Evolutionary conservation across 2,113 vertebrate genomes (phyloP).

Genomic region (Scomber colias): DNA sequence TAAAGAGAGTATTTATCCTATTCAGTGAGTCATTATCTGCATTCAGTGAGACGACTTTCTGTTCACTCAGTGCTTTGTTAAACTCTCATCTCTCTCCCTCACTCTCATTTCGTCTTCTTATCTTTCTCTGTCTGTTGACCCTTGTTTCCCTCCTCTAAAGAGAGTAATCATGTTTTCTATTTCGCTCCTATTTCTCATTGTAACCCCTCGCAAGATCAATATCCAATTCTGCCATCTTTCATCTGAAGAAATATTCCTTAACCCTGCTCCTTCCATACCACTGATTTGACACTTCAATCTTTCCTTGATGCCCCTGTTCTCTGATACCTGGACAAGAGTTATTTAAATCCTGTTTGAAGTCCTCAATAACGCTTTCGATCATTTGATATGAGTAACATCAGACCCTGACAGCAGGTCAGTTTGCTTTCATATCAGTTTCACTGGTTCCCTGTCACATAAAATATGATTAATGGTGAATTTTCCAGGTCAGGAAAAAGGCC

Average conservation of each 20-base stretch:
- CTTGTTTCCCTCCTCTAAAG: not conserved
- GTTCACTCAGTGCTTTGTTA: not conserved
- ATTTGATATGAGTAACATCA: slow-evolving; percentile 2
- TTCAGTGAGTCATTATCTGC: slow-evolving; percentile 21
- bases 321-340: not conserved
- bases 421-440: not conserved
- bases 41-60: not conserved
- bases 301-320: not conserved
- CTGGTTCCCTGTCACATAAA: not conserved
- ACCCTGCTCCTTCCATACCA: not conserved
- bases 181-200: slow-evolving; percentile 36
- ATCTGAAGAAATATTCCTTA: slow-evolving; percentile 39
- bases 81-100: slow-evolving; percentile 2
- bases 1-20: not conserved
- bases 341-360: slow-evolving; percentile 33
- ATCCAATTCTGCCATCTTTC: slow-evolving; percentile 59
- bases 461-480: not conserved
- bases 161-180: slow-evolving; percentile 31
- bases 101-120: not conserved
- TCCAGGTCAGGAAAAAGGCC: not conserved
- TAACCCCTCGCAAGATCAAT: slow-evolving; percentile 56
- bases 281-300: slow-evolving; percentile 19
- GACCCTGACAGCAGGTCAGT: not conserved
- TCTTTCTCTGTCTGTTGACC: slow-evolving; percentile 8
- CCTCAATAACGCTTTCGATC: slow-evolving; percentile 6